Base-by-base conservation (phyloP, 1,140 invertebrate species). In the Meteorus sp. region DNA sequence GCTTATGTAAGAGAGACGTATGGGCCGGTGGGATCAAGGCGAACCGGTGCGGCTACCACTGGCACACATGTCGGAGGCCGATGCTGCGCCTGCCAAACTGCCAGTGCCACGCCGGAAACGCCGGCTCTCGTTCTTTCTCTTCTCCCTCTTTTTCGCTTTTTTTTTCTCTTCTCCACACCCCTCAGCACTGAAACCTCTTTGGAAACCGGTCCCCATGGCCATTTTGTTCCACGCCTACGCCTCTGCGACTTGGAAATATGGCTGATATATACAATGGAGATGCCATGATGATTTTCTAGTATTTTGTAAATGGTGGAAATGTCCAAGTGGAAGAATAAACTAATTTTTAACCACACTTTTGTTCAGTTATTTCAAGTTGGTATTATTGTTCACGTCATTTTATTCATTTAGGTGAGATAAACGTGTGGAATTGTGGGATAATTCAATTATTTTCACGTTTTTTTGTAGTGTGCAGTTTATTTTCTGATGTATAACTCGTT, bases 21-120 rank as follows among this genome's bases (percentile, higher is more conserved):
- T 56, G 51, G 15, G 53, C 53, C 37, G 39, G 20, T 47, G 55
- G 55, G 55, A 56, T 56, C 55, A 56, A 56, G 55, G 55, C 55
- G 55, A 56, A 56, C 55, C 43, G 55, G 55, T 56, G 27, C 55
- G 19, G 39, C 55, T 45, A 56, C 23, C 55, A 56, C 55, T 56
- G 55, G 39, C 55, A 56, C 55, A 56, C 55, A 56, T 56, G 55
- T 56, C 55, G 41, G 22, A 43, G 43, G 22, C 43, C 23, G n/a
- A 35, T 37, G 15, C 41, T 31, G 27, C n/a, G n/a, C 11, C 41
- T 31, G 53, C 53, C 39, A 56, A 56, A 43, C 37, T 44, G 53
- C 39, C 52, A 43, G 35, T 56, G 17, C 54, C 43, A 56, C 55
- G 55, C 55, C 55, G 55, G 55, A 56, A 56, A 56, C 29, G 55